Evolutionary conservation across 2,797 vertebrate genomes (phyloP).

Genomic region (Hyperoplus immaculatus): DNA sequence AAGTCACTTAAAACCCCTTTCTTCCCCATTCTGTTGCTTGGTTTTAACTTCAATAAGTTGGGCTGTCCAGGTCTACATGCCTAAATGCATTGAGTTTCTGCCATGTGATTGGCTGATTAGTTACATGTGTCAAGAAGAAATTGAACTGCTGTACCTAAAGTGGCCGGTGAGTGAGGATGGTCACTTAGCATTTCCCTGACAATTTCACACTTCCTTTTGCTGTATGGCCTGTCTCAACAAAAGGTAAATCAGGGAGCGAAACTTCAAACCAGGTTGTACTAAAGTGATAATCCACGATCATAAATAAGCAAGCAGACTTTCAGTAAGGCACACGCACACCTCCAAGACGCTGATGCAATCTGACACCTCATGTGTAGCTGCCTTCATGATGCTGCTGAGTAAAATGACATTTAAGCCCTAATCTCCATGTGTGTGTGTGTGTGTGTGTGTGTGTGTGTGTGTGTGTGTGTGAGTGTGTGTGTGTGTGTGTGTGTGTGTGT

Average conservation of each 20-base stretch:
- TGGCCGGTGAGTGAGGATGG: not conserved
- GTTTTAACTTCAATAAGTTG: too few species aligned
- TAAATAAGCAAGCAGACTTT: constrained; percentile 13
- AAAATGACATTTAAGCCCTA: constrained; percentile 66
- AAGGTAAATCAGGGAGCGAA: not conserved
- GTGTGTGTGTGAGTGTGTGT: too few species aligned
- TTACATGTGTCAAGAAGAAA: too few species aligned
- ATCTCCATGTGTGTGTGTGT: constrained; percentile 45
- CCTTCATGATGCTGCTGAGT: constrained; percentile 42
- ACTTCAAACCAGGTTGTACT: constrained; percentile 17
- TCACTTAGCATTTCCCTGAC: constrained; percentile 13
- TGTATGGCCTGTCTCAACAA: not conserved
- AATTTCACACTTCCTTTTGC: constrained; percentile 11
- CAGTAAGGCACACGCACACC: constrained; percentile 25
- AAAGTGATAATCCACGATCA: constrained; percentile 26
- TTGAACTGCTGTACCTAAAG: too few species aligned
- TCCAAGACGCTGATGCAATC: constrained; percentile 47
- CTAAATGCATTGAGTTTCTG: too few species aligned
- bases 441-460: constrained; percentile 11
- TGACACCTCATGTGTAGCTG: constrained; percentile 38
- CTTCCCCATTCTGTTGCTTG: too few species aligned
- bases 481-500: too few species aligned
- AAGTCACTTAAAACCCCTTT: too few species aligned
- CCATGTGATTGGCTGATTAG: too few species aligned
- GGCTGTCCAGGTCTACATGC: too few species aligned